Evolutionary conservation across 35 echinoderm and acorn worm genomes (phyloP).

Genomic region (Ophiothrix spiculata): DNA sequence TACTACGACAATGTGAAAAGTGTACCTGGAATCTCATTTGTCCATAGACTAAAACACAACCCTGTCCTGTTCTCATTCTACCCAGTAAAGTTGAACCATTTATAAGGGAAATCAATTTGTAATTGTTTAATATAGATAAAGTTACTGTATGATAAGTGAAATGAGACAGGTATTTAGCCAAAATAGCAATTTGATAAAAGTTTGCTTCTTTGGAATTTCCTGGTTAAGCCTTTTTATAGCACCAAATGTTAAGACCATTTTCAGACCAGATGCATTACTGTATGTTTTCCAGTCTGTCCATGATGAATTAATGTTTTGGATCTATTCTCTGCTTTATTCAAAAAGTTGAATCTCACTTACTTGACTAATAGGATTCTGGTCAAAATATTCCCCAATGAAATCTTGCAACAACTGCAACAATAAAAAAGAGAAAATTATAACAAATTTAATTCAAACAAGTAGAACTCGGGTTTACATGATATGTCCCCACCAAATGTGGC

Average conservation of each 20-base stretch:
- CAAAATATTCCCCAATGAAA: conserved; percentile 97
- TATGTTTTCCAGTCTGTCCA: not conserved
- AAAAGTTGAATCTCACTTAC: conserved; percentile 40
- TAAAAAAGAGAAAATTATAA: conserved; percentile 1
- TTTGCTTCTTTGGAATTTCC: not conserved
- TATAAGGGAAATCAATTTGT: too few relatives aligned
- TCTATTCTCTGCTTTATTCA: not conserved
- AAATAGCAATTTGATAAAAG: not conserved
- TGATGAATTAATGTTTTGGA: not conserved
- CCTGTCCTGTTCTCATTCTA: too few relatives aligned
- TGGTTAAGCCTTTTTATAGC: not conserved
- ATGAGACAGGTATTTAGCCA: not conserved
- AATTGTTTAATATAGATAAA: too few relatives aligned
- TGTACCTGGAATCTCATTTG: too few relatives aligned
- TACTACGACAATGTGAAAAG: too few relatives aligned
- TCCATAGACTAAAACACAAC: too few relatives aligned
- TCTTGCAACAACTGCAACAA: conserved; percentile 71
- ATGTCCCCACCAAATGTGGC: too few relatives aligned
- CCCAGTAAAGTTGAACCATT: too few relatives aligned
- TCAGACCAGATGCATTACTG: too few relatives aligned
- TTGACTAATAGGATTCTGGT: conserved; percentile 99
- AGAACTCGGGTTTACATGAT: too few relatives aligned
- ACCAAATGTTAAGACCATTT: too few relatives aligned
- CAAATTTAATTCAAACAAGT: not conserved
- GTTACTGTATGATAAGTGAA: too few relatives aligned